phyloP scores from a whole-genome alignment of 2,113 vertebrate species.

The Ageneiosus marmoratus region DNA sequence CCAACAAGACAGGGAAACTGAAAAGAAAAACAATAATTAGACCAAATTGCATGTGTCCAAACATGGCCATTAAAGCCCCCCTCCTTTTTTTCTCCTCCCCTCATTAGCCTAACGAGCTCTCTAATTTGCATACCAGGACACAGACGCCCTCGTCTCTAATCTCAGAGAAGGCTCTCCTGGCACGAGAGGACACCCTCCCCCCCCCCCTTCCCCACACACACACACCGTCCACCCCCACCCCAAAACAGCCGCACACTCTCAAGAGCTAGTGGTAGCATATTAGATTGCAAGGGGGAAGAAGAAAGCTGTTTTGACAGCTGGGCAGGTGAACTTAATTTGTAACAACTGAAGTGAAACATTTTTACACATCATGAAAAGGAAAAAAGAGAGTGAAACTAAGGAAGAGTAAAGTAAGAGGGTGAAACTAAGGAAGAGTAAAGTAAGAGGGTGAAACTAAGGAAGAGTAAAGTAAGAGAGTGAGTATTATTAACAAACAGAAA shows the following conservation, averaged over 20 bases:
- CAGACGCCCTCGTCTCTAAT: background rate
- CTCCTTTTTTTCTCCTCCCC: slow-evolving; percentile 57
- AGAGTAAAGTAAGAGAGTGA: background rate
- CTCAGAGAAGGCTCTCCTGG: slow-evolving; percentile 1
- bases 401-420: background rate
- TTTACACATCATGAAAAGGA: slow-evolving; percentile 74
- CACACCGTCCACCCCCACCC: too few relatives aligned
- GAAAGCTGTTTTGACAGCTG: slow-evolving; percentile 99
- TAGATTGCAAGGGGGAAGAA: slow-evolving; percentile 97
- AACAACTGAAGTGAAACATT: slow-evolving; percentile 92
- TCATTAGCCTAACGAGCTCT: slow-evolving; percentile 45
- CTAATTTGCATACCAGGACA: slow-evolving; percentile 28
- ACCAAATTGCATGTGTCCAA: slow-evolving; percentile 99
- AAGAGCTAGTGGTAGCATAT: slow-evolving; percentile 84
- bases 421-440: slow-evolving; percentile 52
- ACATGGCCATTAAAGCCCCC: slow-evolving; percentile 95
- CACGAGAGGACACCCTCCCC: background rate
- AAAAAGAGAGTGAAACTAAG: background rate
- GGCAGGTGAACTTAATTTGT: slow-evolving; percentile 91
- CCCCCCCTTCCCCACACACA: background rate
- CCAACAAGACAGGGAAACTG: slow-evolving; percentile 94
- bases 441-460: background rate
- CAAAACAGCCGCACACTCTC: background rate
- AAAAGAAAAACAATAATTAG: slow-evolving; percentile 99
- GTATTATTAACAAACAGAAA: background rate